phyloP scores from a whole-genome alignment of 2,797 vertebrate genomes.

The Garrulus glandarius region DNA sequence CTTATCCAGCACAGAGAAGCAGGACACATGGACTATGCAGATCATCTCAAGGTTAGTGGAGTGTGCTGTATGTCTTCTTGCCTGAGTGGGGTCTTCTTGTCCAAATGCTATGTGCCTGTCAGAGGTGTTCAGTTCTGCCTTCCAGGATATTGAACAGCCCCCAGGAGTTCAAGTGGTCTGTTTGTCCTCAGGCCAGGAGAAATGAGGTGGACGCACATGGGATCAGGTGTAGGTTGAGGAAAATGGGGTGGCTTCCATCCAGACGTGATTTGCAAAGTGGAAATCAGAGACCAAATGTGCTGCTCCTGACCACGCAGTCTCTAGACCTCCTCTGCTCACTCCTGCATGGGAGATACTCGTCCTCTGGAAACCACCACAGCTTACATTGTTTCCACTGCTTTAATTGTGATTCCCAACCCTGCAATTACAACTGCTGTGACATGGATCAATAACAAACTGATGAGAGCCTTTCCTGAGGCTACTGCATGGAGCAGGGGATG shows the following conservation, averaged over 20 bases:
- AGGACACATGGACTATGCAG: not conserved
- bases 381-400: not conserved
- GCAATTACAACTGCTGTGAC: not conserved
- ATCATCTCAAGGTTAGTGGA: not conserved
- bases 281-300: not conserved
- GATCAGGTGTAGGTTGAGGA: not conserved
- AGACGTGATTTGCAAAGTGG: not conserved
- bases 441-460: not conserved
- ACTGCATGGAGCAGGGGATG: not conserved
- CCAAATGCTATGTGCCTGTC: not conserved
- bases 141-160: not conserved
- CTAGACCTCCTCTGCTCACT: not conserved
- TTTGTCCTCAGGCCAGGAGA: not conserved
- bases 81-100: not conserved
- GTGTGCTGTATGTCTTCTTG: not conserved
- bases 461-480: constrained; percentile 15
- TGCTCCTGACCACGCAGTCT: not conserved
- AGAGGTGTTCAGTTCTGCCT: not conserved
- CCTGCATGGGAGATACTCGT: not conserved
- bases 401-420: not conserved
- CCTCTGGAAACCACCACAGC: not conserved
- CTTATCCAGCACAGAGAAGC: not conserved
- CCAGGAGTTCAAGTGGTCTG: not conserved
- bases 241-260: not conserved
- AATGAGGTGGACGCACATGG: not conserved